Conservation (phyloP, 2,888 invertebrate species). For the Ctena decussata region DNA sequence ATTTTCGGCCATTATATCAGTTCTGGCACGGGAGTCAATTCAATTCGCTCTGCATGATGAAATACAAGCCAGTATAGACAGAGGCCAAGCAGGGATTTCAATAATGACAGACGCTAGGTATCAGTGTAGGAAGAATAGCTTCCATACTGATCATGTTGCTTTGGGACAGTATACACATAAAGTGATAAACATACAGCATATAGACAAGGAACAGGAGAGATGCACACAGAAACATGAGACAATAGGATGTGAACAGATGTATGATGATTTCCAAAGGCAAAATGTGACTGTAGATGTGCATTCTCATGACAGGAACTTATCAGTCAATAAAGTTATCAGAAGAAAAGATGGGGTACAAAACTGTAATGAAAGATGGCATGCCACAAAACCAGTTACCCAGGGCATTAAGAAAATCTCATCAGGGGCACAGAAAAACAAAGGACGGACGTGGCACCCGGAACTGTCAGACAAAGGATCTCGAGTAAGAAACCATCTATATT, state of each 20-base stretch:
- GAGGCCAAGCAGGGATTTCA: not conserved
- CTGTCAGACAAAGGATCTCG: slow-evolving; percentile 20
- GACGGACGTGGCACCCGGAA: slow-evolving; percentile 27
- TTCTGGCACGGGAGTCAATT: not conserved
- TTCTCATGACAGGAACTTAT: slow-evolving; percentile 36
- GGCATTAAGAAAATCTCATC: slow-evolving; percentile 13
- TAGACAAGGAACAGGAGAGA: slow-evolving; percentile 22
- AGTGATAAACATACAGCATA: slow-evolving; percentile 20
- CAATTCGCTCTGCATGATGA: not conserved
- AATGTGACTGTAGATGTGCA: slow-evolving; percentile 22
- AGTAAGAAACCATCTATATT: slow-evolving; percentile 19
- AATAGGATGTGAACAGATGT: slow-evolving; percentile 22
- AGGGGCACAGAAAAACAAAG: slow-evolving; percentile 19
- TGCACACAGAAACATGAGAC: slow-evolving; percentile 37
- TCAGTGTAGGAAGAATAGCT: slow-evolving; percentile 6
- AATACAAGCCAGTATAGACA: not conserved
- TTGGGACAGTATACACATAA: slow-evolving; percentile 30
- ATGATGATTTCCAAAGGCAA: slow-evolving; percentile 26
- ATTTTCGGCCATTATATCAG: not conserved
- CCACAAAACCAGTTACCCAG: slow-evolving; percentile 25
- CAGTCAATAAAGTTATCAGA: slow-evolving; percentile 32
- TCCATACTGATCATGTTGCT: slow-evolving; percentile 21
- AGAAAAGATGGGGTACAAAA: slow-evolving; percentile 17
- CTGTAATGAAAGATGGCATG: slow-evolving; percentile 42
- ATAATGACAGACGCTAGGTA: slow-evolving; percentile 14